phyloP scores from a whole-genome alignment of 2,113 vertebrate genomes.

The Thomomys bottae region DNA sequence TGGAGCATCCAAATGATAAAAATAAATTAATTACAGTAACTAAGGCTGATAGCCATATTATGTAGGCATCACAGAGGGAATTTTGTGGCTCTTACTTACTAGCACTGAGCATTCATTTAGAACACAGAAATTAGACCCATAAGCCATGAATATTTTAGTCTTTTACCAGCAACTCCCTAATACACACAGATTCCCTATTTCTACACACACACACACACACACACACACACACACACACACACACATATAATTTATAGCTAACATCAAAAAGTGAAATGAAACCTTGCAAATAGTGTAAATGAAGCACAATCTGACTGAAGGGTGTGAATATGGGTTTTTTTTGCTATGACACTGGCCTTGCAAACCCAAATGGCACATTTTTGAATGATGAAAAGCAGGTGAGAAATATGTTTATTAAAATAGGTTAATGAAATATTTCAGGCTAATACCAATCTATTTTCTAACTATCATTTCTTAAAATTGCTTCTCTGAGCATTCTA shows the following conservation, averaged over 20 bases:
- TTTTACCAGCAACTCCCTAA: not conserved
- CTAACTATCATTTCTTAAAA: not conserved
- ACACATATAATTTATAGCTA: not conserved
- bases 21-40: slow-evolving; percentile 21
- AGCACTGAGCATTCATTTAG: not conserved
- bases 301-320: not conserved
- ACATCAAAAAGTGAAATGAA: slow-evolving; percentile 38
- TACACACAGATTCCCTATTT: too few relatives aligned
- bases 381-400: slow-evolving; percentile 12
- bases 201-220: not conserved
- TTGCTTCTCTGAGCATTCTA: not conserved
- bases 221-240: not conserved
- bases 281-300: slow-evolving; percentile 30
- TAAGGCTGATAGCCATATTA: not conserved
- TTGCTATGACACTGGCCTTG: not conserved
- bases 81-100: not conserved
- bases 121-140: slow-evolving; percentile 17
- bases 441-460: slow-evolving; percentile 9
- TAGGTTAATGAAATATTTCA: not conserved
- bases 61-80: not conserved
- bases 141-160: slow-evolving; percentile 25
- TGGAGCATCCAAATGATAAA: not conserved
- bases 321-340: not conserved
- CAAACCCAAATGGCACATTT: slow-evolving; percentile 23
- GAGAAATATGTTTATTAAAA: slow-evolving; percentile 52